Percentiles rank a stretch among this genome's conserved stretches.
phyloP scores from a whole-genome alignment of 2,888 invertebrate species.

The Drosophila picticornis region DNA sequence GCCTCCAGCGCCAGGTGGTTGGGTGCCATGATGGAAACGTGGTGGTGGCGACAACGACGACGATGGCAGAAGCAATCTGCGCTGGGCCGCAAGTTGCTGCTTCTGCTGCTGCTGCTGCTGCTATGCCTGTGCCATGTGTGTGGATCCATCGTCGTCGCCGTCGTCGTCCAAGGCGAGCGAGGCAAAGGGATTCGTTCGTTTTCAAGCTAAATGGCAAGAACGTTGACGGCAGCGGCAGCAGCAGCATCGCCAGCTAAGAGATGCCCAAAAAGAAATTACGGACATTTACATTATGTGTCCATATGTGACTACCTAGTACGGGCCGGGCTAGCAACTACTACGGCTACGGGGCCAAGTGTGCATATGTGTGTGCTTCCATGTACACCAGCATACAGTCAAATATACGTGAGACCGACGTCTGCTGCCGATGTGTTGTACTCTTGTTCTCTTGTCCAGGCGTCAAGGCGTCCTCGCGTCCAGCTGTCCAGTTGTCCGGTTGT shows the following conservation, averaged over 20 bases:
- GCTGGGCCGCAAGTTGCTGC: constrained; percentile 71
- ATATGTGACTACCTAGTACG: constrained; percentile 67
- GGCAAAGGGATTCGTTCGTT: constrained; percentile 67
- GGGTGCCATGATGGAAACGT: constrained; percentile 76
- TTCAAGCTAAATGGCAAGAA: constrained; percentile 82
- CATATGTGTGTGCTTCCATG: constrained; percentile 53
- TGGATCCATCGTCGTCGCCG: constrained; percentile 58
- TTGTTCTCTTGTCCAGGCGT: constrained; percentile 55
- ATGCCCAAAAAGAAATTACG: constrained; percentile 83
- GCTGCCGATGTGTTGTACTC: constrained; percentile 75
- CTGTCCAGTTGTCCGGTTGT: constrained; percentile 30
- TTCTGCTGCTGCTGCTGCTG: background rate
- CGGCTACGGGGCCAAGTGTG: constrained; percentile 45
- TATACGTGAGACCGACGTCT: constrained; percentile 72
- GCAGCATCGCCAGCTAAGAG: constrained; percentile 76
- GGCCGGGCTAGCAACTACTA: constrained; percentile 29
- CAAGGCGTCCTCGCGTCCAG: constrained; percentile 10
- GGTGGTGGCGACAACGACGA: constrained; percentile 61
- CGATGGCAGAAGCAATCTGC: constrained; percentile 77
- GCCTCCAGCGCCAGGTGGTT: constrained; percentile 83
- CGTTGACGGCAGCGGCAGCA: constrained; percentile 74
- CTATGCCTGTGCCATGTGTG: constrained; percentile 49
- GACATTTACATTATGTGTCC: constrained; percentile 82
- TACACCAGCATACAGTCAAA: constrained; percentile 49
- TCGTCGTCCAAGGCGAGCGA: constrained; percentile 54